A percentile compares a stretch with the other conserved stretches of the same genome.
These are phyloP conservation scores for Callaeas wilsoni DNA, from an alignment of 2,113 vertebrate species.

Conservation along the genomic window DNA sequence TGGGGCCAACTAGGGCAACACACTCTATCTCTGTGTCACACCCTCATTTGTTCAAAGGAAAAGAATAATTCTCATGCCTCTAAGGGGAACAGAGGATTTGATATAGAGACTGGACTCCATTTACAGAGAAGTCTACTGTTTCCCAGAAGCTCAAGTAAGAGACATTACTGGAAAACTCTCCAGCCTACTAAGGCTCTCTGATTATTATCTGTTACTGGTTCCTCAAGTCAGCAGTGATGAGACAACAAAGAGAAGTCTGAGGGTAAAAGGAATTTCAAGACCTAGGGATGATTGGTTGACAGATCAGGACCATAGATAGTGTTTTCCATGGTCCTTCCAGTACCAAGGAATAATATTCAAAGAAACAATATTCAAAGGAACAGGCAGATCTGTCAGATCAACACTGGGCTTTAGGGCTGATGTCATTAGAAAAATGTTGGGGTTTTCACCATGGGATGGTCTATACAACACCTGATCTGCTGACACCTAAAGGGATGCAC, in stretches of 20 bases:
- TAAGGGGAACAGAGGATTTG: background rate
- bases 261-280: background rate
- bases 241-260: background rate
- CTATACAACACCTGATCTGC: background rate
- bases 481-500: background rate
- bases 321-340: background rate
- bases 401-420: background rate
- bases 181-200: background rate
- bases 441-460: background rate
- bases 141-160: background rate
- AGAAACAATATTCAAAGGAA: background rate
- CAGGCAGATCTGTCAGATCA: background rate
- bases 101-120: background rate
- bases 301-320: background rate
- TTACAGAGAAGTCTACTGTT: background rate
- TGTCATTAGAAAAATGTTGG: background rate
- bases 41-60: too few species aligned
- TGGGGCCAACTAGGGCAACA: background rate
- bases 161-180: background rate
- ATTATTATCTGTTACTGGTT: background rate
- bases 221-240: background rate
- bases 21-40: background rate
- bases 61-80: background rate
- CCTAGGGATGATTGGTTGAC: background rate
- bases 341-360: background rate